Evolutionary conservation across 2,113 vertebrate species (phyloP).

Genomic region (Myrmophylax atrothorax): DNA sequence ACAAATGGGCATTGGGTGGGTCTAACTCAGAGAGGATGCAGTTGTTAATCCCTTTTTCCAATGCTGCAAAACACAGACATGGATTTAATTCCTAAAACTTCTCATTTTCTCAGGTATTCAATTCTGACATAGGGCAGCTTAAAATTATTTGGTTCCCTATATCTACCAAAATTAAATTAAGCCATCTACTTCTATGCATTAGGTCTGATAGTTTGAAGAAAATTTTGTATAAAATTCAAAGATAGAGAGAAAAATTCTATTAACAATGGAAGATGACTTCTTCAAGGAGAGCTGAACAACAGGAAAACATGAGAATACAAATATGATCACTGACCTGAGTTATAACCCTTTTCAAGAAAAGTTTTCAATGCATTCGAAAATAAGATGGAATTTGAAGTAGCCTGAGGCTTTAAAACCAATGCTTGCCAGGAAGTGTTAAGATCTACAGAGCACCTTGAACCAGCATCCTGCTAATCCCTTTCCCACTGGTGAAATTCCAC

Average conservation of each 20-base stretch:
- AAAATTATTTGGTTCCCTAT: background rate
- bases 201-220: background rate
- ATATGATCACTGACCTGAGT: background rate
- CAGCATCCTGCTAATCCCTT: background rate
- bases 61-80: background rate
- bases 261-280: background rate
- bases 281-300: background rate
- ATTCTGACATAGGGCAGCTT: background rate
- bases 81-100: background rate
- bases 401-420: background rate
- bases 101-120: background rate
- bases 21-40: background rate
- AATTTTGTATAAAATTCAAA: fast-evolving
- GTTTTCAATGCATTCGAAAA: background rate
- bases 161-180: background rate
- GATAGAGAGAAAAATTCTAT: background rate
- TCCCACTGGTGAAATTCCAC: background rate
- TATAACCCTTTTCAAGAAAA: background rate
- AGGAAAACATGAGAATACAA: background rate
- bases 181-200: background rate
- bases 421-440: constrained; percentile 12
- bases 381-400: background rate
- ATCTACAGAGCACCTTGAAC: constrained; percentile 18
- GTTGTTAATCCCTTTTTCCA: background rate
- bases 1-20: background rate